phyloP scores from a whole-genome alignment of 1,140 invertebrate species.

The Aradophagus sp. region DNA sequence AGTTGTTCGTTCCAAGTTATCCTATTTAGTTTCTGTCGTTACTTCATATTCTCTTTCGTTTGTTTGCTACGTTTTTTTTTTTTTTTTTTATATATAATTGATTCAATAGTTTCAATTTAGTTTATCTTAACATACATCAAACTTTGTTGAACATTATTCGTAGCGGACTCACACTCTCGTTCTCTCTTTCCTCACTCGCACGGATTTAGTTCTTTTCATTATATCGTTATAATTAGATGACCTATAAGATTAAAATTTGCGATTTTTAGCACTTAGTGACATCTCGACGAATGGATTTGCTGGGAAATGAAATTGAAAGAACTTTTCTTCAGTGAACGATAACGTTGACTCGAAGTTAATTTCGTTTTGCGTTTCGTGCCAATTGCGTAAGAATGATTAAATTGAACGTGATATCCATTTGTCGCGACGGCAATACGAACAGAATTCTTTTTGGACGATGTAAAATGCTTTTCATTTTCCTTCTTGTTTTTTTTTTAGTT shows the following conservation, averaged over 20 bases:
- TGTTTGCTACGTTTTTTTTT: slow-evolving; percentile 8
- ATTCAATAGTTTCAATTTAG: slow-evolving; percentile 31
- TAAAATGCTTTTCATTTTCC: slow-evolving; percentile 10
- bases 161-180: too few relatives aligned
- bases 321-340: too few relatives aligned
- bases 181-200: slow-evolving; percentile 32
- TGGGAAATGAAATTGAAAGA: too few relatives aligned
- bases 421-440: slow-evolving; percentile 35
- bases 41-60: slow-evolving; percentile 37
- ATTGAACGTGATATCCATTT: too few relatives aligned
- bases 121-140: slow-evolving; percentile 57
- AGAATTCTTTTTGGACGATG: slow-evolving; percentile 45
- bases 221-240: slow-evolving; percentile 46
- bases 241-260: slow-evolving; percentile 36
- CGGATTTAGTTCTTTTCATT: slow-evolving; percentile 38
- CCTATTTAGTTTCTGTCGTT: slow-evolving; percentile 47
- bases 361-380: too few relatives aligned
- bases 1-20: slow-evolving; percentile 57
- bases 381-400: too few relatives aligned
- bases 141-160: slow-evolving; percentile 38
- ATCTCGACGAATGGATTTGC: slow-evolving; percentile 54
- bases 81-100: slow-evolving; percentile 19
- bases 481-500: slow-evolving; percentile 7
- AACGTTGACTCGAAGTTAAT: too few relatives aligned
- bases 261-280: slow-evolving; percentile 48